Percentiles rank a stretch among this genome's conserved stretches.
phyloP scores from a whole-genome alignment of 2,888 invertebrate species.

The Priapulus caudatus region DNA sequence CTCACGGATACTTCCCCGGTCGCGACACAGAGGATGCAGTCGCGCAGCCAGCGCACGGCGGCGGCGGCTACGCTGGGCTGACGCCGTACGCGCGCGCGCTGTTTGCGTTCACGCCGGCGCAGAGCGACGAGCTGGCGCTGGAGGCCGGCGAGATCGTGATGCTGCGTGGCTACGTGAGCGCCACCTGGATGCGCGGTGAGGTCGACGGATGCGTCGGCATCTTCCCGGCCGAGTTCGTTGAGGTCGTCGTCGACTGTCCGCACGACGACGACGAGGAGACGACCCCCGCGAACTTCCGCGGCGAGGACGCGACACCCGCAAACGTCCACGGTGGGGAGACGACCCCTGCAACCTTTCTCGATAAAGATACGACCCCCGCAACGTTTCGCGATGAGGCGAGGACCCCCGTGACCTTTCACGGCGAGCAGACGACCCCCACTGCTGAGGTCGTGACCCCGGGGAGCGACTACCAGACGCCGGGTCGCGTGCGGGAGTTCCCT shows the following conservation, averaged over 20 bases:
- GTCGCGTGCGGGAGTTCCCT: background rate
- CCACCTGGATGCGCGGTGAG: background rate
- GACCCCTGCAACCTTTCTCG: no score
- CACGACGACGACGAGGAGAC: background rate
- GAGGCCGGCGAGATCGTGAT: background rate
- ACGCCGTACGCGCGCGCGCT: background rate
- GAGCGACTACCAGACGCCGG: background rate
- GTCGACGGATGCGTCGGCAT: background rate
- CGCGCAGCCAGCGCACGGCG: background rate
- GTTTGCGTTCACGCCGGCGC: background rate
- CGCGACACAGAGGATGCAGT: no score
- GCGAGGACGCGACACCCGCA: no score
- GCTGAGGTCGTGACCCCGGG: no score
- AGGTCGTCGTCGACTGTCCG: background rate
- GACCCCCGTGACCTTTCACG: no score
- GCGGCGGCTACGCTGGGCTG: background rate
- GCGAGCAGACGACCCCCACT: no score
- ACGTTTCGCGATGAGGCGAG: no score
- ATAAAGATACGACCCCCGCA: no score
- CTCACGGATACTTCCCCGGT: no score
- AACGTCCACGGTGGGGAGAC: no score
- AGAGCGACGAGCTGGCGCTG: background rate
- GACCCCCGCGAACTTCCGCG: no score
- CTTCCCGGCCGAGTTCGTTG: background rate
- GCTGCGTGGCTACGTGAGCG: background rate